Percentiles rank a stretch among this genome's conserved stretches.
Evolutionary conservation across 1,140 invertebrate species (phyloP).

Genomic region (Metaphire vulgaris): DNA sequence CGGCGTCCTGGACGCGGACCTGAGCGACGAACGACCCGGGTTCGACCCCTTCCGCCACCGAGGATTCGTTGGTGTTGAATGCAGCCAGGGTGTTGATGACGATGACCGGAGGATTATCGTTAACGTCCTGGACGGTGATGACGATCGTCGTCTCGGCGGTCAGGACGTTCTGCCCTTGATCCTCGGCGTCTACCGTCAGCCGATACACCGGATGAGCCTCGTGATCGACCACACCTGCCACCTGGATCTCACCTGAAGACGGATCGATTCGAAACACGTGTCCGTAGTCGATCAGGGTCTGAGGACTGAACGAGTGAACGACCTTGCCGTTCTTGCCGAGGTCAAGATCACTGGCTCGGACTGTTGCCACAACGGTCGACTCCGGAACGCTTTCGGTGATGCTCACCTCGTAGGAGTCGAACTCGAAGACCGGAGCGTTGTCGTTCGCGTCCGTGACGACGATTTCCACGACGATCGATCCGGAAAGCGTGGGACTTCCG

Average conservation of each 20-base stretch:
- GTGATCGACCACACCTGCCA: slow-evolving; percentile 11
- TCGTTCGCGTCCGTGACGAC: slow-evolving; percentile 81
- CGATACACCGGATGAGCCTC: slow-evolving; percentile 10
- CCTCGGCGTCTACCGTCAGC: slow-evolving; percentile 13
- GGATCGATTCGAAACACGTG: slow-evolving; percentile 17
- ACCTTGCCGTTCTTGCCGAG: slow-evolving; percentile 14
- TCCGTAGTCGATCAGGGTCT: slow-evolving; percentile 6
- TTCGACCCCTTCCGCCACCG: slow-evolving; percentile 81
- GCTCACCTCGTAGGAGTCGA: slow-evolving; percentile 64
- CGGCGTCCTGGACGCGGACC: slow-evolving; percentile 14
- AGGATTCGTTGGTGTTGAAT: slow-evolving; percentile 71
- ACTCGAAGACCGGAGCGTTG: slow-evolving; percentile 75
- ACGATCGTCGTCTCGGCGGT: neutral
- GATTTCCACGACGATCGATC: neutral
- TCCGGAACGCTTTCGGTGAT: neutral
- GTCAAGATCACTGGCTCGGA: slow-evolving; percentile 20
- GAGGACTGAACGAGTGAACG: slow-evolving; percentile 3
- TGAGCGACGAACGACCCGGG: slow-evolving; percentile 73
- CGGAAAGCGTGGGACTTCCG: slow-evolving; percentile 7
- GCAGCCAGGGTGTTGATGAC: slow-evolving; percentile 58
- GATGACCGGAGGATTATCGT: slow-evolving; percentile 25
- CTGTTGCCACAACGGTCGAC: neutral
- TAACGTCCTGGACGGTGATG: slow-evolving; percentile 22
- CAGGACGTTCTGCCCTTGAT: slow-evolving; percentile 5
- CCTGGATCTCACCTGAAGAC: slow-evolving; percentile 11